Evolutionary conservation across 2,113 vertebrate species (phyloP).

Genomic region (Cyanistes caeruleus): DNA sequence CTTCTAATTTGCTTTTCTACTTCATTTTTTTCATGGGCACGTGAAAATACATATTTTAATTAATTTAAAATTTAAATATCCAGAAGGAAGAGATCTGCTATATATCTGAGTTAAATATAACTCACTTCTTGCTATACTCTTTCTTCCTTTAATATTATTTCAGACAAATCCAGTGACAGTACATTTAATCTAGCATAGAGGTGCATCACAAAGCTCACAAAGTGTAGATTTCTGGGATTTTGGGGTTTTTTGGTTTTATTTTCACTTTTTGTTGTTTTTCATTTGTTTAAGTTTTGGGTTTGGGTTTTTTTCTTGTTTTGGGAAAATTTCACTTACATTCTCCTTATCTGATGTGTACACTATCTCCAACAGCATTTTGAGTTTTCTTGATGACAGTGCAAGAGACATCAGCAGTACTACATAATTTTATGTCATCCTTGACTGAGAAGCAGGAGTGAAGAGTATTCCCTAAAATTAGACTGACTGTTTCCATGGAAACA

Average conservation of each 20-base stretch:
- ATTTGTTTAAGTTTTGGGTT: neutral
- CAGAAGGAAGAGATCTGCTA: neutral
- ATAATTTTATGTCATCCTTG: neutral
- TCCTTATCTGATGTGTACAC: neutral
- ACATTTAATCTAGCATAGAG: neutral
- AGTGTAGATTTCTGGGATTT: neutral
- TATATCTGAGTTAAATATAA: neutral
- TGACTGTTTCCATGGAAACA: constrained; percentile 54
- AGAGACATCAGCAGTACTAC: neutral
- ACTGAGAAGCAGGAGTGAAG: neutral
- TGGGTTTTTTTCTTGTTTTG: neutral
- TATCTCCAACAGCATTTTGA: neutral
- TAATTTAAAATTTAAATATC: neutral
- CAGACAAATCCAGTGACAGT: neutral
- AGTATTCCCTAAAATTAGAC: constrained; percentile 41
- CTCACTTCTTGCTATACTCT: neutral
- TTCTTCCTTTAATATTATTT: neutral
- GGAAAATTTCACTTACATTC: neutral
- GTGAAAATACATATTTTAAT: neutral
- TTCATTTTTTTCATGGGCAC: neutral
- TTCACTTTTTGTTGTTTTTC: neutral
- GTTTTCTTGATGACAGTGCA: neutral
- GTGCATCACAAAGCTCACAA: neutral
- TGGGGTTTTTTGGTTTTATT: neutral
- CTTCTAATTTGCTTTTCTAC: neutral